phyloP scores from a whole-genome alignment of 2,888 invertebrate species.

The Chrysolina haemoptera region DNA sequence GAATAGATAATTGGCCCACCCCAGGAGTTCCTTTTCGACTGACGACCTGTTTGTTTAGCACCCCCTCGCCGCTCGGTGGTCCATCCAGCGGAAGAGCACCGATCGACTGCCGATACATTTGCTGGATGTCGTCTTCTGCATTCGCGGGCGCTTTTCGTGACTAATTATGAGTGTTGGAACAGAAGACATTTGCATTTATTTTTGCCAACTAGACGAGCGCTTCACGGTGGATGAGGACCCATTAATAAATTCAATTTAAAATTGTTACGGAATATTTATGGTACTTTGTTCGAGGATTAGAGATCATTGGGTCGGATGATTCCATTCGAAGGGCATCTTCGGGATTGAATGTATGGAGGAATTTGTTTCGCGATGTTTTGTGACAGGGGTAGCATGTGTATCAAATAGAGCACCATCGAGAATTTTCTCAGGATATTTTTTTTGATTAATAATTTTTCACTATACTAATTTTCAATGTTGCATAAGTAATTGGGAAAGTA shows the following conservation, averaged over 20 bases:
- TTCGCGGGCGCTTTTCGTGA: constrained; percentile 43
- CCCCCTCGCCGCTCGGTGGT: constrained; percentile 38
- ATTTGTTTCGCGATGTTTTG: too few relatives aligned
- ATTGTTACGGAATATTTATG: constrained; percentile 42
- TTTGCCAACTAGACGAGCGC: constrained; percentile 42
- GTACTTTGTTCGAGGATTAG: constrained; percentile 40
- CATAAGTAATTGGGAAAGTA: too few relatives aligned
- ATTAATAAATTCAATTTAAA: constrained; percentile 44
- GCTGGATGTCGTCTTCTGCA: constrained; percentile 4
- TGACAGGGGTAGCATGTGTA: too few relatives aligned
- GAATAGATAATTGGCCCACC: constrained; percentile 73
- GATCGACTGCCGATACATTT: not conserved
- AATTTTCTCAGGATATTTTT: too few relatives aligned
- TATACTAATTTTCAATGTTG: too few relatives aligned
- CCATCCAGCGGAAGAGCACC: not conserved
- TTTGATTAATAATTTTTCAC: too few relatives aligned
- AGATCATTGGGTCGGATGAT: constrained; percentile 39
- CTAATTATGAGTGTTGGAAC: constrained; percentile 47
- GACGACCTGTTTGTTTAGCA: constrained; percentile 67
- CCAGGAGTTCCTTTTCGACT: constrained; percentile 66
- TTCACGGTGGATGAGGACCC: constrained; percentile 26
- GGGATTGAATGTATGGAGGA: too few relatives aligned
- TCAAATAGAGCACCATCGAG: too few relatives aligned
- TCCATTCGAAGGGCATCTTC: constrained; percentile 1
- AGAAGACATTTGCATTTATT: constrained; percentile 50